phyloP scores from a whole-genome alignment of 2,797 vertebrate genomes.

The Anguilla marmorata region DNA sequence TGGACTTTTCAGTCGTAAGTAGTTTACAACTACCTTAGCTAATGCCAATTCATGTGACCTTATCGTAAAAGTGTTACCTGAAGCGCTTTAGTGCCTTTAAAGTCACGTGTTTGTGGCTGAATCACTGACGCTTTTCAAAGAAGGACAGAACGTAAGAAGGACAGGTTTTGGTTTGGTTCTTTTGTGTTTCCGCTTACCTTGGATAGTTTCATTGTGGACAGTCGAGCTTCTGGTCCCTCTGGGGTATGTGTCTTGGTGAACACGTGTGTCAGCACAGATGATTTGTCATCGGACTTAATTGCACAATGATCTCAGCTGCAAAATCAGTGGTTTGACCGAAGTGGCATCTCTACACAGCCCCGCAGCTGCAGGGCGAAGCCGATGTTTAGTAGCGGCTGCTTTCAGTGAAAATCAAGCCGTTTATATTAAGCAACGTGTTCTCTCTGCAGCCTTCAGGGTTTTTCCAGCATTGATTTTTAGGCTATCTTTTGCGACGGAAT shows the following conservation, averaged over 20 bases:
- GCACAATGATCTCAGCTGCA: neutral
- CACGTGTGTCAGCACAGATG: neutral
- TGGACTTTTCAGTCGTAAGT: too few species aligned
- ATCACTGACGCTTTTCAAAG: neutral
- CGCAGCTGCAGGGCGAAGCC: neutral
- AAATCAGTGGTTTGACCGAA: neutral
- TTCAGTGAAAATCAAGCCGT: neutral
- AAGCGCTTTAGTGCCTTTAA: neutral
- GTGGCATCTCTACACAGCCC: neutral
- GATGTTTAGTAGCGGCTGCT: neutral
- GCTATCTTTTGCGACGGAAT: neutral
- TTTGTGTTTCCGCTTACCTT: neutral
- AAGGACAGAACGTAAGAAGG: neutral
- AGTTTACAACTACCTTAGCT: too few species aligned
- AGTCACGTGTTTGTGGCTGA: neutral
- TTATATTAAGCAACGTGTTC: neutral
- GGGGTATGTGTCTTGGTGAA: neutral
- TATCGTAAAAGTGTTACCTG: too few species aligned
- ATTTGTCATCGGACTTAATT: neutral
- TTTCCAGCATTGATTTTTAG: neutral
- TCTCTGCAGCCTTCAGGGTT: neutral
- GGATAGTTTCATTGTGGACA: neutral
- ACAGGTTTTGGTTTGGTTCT: neutral
- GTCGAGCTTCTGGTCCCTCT: neutral
- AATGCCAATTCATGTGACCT: too few species aligned